Conservation (phyloP, 1,140 invertebrate genomes). For the Drosophila sproati region DNA sequence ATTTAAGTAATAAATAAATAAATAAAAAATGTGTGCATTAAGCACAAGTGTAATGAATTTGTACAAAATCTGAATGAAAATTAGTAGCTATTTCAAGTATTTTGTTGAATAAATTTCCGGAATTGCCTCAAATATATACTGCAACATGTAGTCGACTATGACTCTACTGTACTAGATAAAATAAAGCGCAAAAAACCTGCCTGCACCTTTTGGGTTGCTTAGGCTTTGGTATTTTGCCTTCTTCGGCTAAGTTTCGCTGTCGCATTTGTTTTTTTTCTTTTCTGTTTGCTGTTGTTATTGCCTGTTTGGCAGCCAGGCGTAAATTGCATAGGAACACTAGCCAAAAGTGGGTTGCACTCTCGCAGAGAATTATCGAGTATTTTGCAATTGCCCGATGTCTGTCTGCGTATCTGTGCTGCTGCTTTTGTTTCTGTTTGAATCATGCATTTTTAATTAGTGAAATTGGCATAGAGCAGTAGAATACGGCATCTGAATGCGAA, state of each 20-base stretch:
- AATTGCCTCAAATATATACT: too few relatives aligned
- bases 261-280: constrained; percentile 1
- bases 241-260: constrained; percentile 5
- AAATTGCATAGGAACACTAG: constrained; percentile 74
- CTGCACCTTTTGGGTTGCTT: constrained; percentile 51
- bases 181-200: constrained; percentile 6
- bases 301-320: constrained; percentile 63
- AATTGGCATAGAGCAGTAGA: constrained; percentile 66
- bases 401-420: constrained; percentile 42
- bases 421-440: constrained; percentile 60
- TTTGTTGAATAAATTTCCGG: too few relatives aligned
- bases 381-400: constrained; percentile 60
- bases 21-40: too few relatives aligned
- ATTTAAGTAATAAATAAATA: too few relatives aligned
- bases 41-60: too few relatives aligned
- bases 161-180: background rate
- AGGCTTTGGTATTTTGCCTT: constrained; percentile 29
- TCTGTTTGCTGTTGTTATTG: constrained; percentile 47
- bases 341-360: constrained; percentile 76
- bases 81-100: too few relatives aligned
- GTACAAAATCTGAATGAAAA: too few relatives aligned
- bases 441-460: constrained; percentile 81
- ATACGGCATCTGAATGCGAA: constrained; percentile 58
- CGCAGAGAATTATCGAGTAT: constrained; percentile 67
- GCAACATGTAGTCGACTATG: too few relatives aligned